Conservation (phyloP, 2,888 invertebrate genomes). For the Formica aserva region DNA sequence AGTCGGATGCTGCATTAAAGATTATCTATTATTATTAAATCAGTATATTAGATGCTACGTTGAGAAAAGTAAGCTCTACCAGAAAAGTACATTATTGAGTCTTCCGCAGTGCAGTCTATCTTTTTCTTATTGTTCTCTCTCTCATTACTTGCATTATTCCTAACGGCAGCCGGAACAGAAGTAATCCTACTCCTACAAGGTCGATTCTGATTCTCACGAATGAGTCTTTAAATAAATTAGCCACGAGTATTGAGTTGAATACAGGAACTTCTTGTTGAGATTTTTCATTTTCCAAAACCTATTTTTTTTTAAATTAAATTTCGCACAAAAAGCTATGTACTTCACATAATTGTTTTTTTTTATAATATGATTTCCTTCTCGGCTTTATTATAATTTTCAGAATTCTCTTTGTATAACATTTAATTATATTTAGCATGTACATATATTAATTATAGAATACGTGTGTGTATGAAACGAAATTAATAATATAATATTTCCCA, state of each 20-base stretch:
- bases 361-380: not conserved
- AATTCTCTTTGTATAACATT: not conserved
- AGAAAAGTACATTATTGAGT: not conserved
- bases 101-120: not conserved
- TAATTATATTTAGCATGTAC: not conserved
- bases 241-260: not conserved
- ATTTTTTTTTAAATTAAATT: not conserved
- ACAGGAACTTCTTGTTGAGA: not conserved
- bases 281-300: not conserved
- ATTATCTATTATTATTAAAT: conserved; percentile 8
- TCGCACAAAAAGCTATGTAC: not conserved
- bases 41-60: not conserved
- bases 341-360: not conserved
- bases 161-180: not conserved
- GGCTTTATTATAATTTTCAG: not conserved
- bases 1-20: not conserved
- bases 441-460: not conserved
- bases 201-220: not conserved
- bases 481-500: conserved; percentile 28
- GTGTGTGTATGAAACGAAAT: not conserved
- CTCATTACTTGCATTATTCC: not conserved
- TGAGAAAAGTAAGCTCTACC: not conserved
- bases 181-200: not conserved
- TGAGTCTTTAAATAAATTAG: conserved; percentile 1
- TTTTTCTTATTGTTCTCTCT: conserved; percentile 3